Evolutionary conservation across 2,797 vertebrate genomes (phyloP).

Genomic region (Dryobates pubescens): DNA sequence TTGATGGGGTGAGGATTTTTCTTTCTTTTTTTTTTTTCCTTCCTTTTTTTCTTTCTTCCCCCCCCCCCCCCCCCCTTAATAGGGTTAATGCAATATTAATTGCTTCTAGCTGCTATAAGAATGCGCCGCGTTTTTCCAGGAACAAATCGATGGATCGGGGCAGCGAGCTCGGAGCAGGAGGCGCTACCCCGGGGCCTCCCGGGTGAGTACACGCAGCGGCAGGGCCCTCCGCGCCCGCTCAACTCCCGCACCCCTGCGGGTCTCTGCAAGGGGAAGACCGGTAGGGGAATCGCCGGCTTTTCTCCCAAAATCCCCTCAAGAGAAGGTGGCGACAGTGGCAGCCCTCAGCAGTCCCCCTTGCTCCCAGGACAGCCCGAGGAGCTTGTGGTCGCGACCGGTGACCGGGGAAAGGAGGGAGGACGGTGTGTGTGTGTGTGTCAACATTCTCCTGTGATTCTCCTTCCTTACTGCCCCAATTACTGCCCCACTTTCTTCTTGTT

Average conservation of each 20-base stretch:
- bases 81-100: slow-evolving; percentile 91
- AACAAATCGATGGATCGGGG: slow-evolving; percentile 81
- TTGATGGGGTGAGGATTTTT: slow-evolving; percentile 63
- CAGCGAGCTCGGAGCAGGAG: slow-evolving; percentile 38
- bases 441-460: background rate
- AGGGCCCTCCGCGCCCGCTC: background rate
- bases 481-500: background rate
- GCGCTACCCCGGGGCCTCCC: slow-evolving; percentile 16
- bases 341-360: background rate
- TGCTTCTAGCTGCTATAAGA: slow-evolving; percentile 86
- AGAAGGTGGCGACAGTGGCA: background rate
- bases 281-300: rapidly evolving
- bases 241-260: background rate
- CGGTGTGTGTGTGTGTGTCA: too few species aligned
- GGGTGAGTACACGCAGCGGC: slow-evolving; percentile 36
- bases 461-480: background rate
- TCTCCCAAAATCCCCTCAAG: background rate
- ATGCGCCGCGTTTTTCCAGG: slow-evolving; percentile 81
- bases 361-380: background rate
- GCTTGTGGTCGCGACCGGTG: too few species aligned
- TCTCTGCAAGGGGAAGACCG: background rate
- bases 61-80: background rate
- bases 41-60: too few species aligned
- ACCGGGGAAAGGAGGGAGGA: rapidly evolving
- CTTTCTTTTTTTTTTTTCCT: too few species aligned